A percentile compares a stretch with the other conserved stretches of the same genome.
Evolutionary conservation across 2,797 vertebrate species (phyloP).

Genomic region (Valencia hispanica): DNA sequence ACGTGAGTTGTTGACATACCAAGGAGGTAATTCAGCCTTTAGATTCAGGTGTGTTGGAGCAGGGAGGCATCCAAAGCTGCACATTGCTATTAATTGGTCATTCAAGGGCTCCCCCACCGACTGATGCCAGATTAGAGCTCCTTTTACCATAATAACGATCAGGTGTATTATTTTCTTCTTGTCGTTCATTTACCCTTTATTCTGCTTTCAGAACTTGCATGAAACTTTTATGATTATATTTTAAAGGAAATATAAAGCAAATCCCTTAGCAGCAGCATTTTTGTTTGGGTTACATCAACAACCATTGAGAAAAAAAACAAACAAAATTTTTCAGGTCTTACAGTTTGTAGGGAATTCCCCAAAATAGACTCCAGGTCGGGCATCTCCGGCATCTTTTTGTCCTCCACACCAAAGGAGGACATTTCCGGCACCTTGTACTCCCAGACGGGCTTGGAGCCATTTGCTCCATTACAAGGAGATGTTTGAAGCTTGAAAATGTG

Average conservation of each 20-base stretch:
- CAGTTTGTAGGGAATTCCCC: conserved; percentile 61
- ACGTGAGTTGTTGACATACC: too few species aligned
- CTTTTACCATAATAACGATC: too few species aligned
- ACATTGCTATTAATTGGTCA: too few species aligned
- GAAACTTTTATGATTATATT: not conserved
- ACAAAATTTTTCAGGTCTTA: conserved; percentile 21
- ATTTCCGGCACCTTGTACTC: conserved; percentile 52
- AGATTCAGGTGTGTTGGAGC: too few species aligned
- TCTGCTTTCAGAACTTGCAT: not conserved
- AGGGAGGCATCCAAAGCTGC: too few species aligned
- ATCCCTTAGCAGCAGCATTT: too few species aligned
- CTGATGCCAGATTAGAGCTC: too few species aligned
- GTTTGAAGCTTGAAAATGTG: conserved; percentile 17
- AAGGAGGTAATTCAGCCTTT: too few species aligned
- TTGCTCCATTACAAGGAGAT: conserved; percentile 2
- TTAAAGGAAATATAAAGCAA: too few species aligned
- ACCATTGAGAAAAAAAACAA: too few species aligned
- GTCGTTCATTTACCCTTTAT: not conserved
- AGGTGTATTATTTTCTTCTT: not conserved
- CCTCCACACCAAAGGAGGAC: conserved; percentile 28
- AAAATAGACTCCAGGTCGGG: conserved; percentile 74
- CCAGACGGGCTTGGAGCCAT: conserved; percentile 31
- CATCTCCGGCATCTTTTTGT: conserved; percentile 67
- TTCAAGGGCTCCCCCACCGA: too few species aligned
- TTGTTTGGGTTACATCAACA: too few species aligned